Evolutionary conservation across 1,140 invertebrate genomes (phyloP).

Genomic region (Aradophagus sp.): DNA sequence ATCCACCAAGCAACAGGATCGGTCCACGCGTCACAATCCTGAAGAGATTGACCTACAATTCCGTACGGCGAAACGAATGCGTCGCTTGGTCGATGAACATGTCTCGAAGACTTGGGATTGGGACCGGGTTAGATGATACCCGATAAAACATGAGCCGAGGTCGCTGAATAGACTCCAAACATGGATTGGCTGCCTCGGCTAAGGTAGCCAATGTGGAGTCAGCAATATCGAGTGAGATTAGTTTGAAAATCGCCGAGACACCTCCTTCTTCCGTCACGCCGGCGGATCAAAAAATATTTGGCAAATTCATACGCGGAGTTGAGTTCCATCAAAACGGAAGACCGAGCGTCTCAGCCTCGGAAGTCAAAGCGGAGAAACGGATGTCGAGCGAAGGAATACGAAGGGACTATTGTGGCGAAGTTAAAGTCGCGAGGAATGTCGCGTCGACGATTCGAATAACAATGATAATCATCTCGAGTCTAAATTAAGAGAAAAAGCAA

Average conservation of each 20-base stretch:
- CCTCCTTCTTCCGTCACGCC: neutral
- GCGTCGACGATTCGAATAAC: too few relatives aligned
- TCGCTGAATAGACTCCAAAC: slow-evolving; percentile 29
- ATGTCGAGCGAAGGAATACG: too few relatives aligned
- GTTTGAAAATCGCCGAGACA: slow-evolving; percentile 25
- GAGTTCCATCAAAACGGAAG: neutral
- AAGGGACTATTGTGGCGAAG: too few relatives aligned
- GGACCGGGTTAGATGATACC: slow-evolving; percentile 50
- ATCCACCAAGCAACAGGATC: too few relatives aligned
- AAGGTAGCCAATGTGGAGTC: slow-evolving; percentile 46
- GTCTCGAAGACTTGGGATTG: slow-evolving; percentile 37
- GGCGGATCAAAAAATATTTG: slow-evolving; percentile 9
- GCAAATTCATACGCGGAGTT: slow-evolving; percentile 4
- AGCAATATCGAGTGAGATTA: slow-evolving; percentile 30
- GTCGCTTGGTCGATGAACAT: slow-evolving; percentile 37
- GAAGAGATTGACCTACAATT: too few relatives aligned
- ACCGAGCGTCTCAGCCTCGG: neutral
- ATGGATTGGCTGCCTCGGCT: slow-evolving; percentile 53
- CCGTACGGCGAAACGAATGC: slow-evolving; percentile 31
- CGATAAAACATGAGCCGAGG: slow-evolving; percentile 38
- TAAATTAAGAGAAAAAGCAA: too few relatives aligned
- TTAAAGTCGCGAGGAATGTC: too few relatives aligned
- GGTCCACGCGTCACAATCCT: too few relatives aligned
- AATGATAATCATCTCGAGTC: too few relatives aligned
- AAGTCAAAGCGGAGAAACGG: too few relatives aligned